Evolutionary conservation across 2,113 vertebrate genomes (phyloP).

Genomic region (Larimichthys crocea): DNA sequence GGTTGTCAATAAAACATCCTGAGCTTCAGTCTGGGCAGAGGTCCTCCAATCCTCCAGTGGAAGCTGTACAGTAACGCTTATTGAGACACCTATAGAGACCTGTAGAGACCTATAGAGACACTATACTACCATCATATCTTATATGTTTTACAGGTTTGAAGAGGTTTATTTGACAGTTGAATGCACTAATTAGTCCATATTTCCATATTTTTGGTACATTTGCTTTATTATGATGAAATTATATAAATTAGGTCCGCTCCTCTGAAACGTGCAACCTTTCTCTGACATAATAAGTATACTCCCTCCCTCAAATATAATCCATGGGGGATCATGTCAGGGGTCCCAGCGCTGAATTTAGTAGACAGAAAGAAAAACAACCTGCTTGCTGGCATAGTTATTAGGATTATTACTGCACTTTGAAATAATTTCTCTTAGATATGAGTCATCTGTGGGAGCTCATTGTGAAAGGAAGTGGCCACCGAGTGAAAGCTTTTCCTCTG

Average conservation of each 20-base stretch:
- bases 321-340: constrained; percentile 2
- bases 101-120: no score
- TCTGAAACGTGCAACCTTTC: not conserved
- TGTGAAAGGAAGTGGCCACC: not conserved
- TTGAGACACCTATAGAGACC: no score
- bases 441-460: not conserved
- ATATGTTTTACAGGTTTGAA: not conserved
- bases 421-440: not conserved
- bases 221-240: not conserved
- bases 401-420: not conserved
- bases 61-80: not conserved
- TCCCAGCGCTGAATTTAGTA: constrained; percentile 6
- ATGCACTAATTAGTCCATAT: not conserved
- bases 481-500: not conserved
- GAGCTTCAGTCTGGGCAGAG: not conserved
- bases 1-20: not conserved
- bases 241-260: not conserved
- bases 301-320: not conserved
- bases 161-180: not conserved
- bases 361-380: constrained; percentile 12
- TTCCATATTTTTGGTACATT: not conserved
- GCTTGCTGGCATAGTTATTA: constrained; percentile 2
- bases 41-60: not conserved
- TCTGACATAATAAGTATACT: not conserved
- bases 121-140: not conserved